Base-by-base conservation (phyloP, 2,113 vertebrate species). In the Anolis sagrei region DNA sequence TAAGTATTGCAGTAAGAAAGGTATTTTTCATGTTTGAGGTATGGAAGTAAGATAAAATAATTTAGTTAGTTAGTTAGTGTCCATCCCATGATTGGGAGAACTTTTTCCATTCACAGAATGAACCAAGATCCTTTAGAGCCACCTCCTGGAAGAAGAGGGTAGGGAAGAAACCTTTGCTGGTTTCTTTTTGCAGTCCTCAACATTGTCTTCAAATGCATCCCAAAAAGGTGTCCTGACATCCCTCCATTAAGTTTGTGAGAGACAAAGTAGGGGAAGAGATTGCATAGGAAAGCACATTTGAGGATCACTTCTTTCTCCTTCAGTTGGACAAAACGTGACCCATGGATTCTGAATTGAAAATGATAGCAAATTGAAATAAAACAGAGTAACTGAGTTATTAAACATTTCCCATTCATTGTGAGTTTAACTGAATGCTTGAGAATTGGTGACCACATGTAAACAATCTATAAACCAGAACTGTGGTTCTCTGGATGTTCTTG, bases 1-100 rank as follows among this genome's bases (percentile, higher is more conserved):
- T 99, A 96, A 98, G 98, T 97, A 89, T 80, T 82, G 7, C 86
- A 78, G 79, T 86, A 81, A 90, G 86, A 11, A 82, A 75, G 18
- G n/a, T 83, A 21, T 72, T 76, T 69, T 81, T 34, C 76, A 25
- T 72, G n/a, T 72, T 36, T 32, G 4, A 16, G 48, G 23, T 32
- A n/a, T 76, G 90, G 84, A 23, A 21, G 68, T 86, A 32, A 72
- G n/a, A 16, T 72, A 54, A 54, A 72, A 72, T 82, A 39, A 44
- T 21, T 7, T 9, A 6, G 21, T 36, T 73, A 6, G 21, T 36
- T 73, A 73, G 18, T 19, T 73, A 23, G 18, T 25, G 21, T 44
- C 70, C 19, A 44, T 73, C 39, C 34, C 36, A 9, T 36, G 34
- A 73, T 23, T 23, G 6, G 36, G 19, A 23, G 19, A 23, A 29